phyloP scores from a whole-genome alignment of 2,113 vertebrate genomes.

The Platichthys stellatus region DNA sequence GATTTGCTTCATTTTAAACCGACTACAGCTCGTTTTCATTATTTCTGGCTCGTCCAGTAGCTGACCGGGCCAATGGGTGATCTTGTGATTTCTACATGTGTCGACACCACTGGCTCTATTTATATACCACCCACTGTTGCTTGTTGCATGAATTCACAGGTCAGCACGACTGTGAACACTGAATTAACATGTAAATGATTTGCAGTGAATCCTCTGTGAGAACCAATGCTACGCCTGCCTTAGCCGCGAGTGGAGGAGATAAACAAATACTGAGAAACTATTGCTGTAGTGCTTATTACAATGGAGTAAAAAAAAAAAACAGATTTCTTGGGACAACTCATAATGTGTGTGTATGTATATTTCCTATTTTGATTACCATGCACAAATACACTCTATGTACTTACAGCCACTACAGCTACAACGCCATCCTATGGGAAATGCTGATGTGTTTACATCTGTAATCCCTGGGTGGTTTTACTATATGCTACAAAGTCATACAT shows the following conservation, averaged over 20 bases:
- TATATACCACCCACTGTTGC: neutral
- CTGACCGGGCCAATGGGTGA: neutral
- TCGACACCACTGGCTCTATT: constrained; percentile 1
- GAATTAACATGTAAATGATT: constrained; percentile 17
- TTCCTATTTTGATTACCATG: too few relatives aligned
- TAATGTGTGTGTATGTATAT: too few relatives aligned
- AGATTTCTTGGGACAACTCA: too few relatives aligned
- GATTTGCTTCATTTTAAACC: neutral
- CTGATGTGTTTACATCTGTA: neutral
- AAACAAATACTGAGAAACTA: too few relatives aligned
- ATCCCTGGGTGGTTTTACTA: neutral
- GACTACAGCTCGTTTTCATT: neutral
- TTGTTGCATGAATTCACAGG: constrained; percentile 9
- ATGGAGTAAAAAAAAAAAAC: too few relatives aligned
- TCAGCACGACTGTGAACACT: neutral
- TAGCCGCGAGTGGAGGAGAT: too few relatives aligned
- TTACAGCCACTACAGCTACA: too few relatives aligned
- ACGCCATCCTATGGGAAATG: too few relatives aligned
- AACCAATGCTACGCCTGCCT: neutral
- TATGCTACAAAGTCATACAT: too few relatives aligned
- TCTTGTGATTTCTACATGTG: too few relatives aligned
- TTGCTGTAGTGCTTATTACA: too few relatives aligned
- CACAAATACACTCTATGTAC: too few relatives aligned
- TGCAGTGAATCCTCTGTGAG: neutral
- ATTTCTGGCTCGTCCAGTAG: neutral